phyloP scores from a whole-genome alignment of 2,113 vertebrate species.

The Boleophthalmus pectinirostris region DNA sequence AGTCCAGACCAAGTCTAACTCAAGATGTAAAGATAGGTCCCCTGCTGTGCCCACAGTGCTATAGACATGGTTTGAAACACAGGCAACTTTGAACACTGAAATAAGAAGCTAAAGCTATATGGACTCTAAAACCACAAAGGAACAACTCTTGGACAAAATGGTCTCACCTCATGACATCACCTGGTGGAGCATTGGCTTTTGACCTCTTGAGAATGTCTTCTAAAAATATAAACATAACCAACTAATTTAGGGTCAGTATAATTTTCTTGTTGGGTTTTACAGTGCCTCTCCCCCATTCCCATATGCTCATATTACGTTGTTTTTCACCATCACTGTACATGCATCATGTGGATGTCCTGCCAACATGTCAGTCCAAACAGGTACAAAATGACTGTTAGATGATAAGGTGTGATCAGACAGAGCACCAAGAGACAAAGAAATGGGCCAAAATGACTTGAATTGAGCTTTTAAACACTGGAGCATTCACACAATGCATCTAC shows the following conservation, averaged over 20 bases:
- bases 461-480: conserved; percentile 1
- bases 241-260: neutral
- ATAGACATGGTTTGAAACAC: too few relatives aligned
- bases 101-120: too few relatives aligned
- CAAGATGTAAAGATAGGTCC: too few relatives aligned
- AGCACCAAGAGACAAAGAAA: conserved; percentile 37
- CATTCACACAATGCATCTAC: conserved; percentile 5
- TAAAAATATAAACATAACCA: neutral
- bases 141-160: neutral
- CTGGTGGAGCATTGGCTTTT: neutral
- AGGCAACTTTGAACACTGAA: too few relatives aligned
- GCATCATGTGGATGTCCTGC: conserved; percentile 90
- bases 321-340: conserved; percentile 83
- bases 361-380: conserved; percentile 88
- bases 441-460: neutral
- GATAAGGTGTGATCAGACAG: conserved; percentile 55
- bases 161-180: neutral
- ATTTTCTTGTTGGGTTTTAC: neutral
- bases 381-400: conserved; percentile 64
- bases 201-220: neutral
- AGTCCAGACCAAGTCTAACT: too few relatives aligned
- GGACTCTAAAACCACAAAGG: too few relatives aligned
- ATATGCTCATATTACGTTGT: conserved; percentile 82
- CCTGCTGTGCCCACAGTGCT: too few relatives aligned
- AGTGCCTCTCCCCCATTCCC: neutral